Conservation (phyloP, 2,113 vertebrate genomes). For the Platysternon megacephalum region DNA sequence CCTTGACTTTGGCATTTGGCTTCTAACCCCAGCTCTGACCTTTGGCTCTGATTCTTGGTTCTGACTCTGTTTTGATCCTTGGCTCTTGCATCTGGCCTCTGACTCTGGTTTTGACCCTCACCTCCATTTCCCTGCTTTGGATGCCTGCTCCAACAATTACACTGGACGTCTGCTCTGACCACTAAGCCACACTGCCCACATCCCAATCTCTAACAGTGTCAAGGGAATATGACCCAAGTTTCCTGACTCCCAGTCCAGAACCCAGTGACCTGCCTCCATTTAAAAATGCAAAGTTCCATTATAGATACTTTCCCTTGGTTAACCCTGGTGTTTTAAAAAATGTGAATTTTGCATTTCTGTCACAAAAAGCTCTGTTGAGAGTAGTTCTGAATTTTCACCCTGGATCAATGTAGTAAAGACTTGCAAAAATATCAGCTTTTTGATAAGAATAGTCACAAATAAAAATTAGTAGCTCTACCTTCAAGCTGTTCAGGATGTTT, state of each 20-base stretch:
- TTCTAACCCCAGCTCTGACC: too few relatives aligned
- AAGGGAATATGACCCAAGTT: background rate
- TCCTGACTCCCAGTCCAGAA: background rate
- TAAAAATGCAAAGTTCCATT: slow-evolving; percentile 15
- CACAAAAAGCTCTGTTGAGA: background rate
- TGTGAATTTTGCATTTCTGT: slow-evolving; percentile 2
- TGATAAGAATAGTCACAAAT: slow-evolving; percentile 38
- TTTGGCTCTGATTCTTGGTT: too few relatives aligned
- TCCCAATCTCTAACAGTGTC: too few relatives aligned
- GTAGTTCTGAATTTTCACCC: slow-evolving; percentile 31
- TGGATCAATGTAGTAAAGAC: slow-evolving; percentile 41
- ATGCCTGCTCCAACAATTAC: too few relatives aligned
- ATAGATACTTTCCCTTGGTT: slow-evolving; percentile 15
- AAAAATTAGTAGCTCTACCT: slow-evolving; percentile 65
- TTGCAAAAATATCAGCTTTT: slow-evolving; percentile 6
- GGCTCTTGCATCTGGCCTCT: too few relatives aligned
- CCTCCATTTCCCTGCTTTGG: too few relatives aligned
- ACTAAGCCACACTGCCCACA: too few relatives aligned
- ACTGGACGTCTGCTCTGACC: too few relatives aligned
- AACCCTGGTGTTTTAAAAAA: background rate
- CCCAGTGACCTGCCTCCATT: slow-evolving; percentile 23
- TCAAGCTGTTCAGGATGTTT: slow-evolving; percentile 28
- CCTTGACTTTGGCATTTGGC: too few relatives aligned
- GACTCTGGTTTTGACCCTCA: too few relatives aligned
- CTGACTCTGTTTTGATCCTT: too few relatives aligned